Evolutionary conservation across 2,797 vertebrate species (phyloP).

Genomic region (Danionella dracula): DNA sequence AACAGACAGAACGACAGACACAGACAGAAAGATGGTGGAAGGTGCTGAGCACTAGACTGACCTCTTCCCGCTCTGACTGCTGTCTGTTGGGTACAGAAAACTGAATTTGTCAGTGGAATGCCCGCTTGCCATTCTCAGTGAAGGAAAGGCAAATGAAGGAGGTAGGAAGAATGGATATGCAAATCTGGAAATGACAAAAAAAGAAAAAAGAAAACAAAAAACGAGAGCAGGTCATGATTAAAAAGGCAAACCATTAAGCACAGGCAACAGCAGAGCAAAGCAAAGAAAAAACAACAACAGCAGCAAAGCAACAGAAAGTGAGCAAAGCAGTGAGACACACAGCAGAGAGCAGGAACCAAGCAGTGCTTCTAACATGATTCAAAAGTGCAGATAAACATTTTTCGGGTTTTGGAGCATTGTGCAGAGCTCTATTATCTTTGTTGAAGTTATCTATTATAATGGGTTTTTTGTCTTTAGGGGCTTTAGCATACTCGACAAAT

Average conservation of each 20-base stretch:
- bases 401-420: no score
- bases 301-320: conserved; percentile 24
- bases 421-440: no score
- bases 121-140: conserved; percentile 58
- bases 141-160: conserved; percentile 53
- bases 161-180: conserved; percentile 54
- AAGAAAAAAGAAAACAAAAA: conserved; percentile 46
- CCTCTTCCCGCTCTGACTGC: conserved; percentile 58
- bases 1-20: not conserved
- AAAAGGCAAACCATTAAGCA: conserved; percentile 42
- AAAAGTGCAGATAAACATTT: conserved; percentile 12
- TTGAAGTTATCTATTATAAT: no score
- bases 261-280: conserved; percentile 38
- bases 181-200: conserved; percentile 59
- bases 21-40: conserved; percentile 1
- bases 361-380: no score
- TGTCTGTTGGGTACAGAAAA: conserved; percentile 62
- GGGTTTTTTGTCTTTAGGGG: no score
- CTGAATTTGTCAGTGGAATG: conserved; percentile 58
- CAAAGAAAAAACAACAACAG: conserved; percentile 12
- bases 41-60: conserved; percentile 51
- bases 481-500: no score
- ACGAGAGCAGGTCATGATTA: conserved; percentile 52
- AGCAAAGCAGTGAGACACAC: conserved; percentile 1
- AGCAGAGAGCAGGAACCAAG: no score